Evolutionary conservation across 2,888 invertebrate species (phyloP).

Genomic region (Serrognathus titanus): DNA sequence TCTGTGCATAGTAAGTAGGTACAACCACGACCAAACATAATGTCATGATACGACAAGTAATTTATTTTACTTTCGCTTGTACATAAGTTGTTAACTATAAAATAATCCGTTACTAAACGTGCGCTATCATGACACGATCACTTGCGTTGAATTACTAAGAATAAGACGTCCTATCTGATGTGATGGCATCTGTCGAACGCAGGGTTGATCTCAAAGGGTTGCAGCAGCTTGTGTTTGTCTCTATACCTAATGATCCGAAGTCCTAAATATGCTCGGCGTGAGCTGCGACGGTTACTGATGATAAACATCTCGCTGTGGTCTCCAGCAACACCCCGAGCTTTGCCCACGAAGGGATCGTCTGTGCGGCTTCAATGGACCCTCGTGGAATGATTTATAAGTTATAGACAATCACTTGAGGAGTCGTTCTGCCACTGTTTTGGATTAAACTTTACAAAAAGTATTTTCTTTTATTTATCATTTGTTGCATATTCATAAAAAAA

Average conservation of each 20-base stretch:
- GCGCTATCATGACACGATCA: slow-evolving; percentile 11
- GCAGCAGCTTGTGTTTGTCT: slow-evolving; percentile 1
- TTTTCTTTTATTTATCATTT: no score
- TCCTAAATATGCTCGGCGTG: no score
- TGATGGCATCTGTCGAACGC: slow-evolving; percentile 8
- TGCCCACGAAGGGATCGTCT: no score
- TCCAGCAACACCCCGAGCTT: no score
- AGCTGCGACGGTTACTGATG: not conserved
- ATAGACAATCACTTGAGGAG: not conserved
- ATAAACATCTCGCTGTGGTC: not conserved
- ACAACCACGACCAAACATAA: no score
- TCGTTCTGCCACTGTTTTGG: not conserved
- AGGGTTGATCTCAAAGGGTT: slow-evolving; percentile 1
- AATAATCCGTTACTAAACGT: slow-evolving; percentile 3
- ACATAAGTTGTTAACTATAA: not conserved
- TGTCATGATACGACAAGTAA: no score
- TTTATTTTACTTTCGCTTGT: no score
- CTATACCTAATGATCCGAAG: not conserved
- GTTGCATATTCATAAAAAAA: no score
- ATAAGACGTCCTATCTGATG: slow-evolving; percentile 11
- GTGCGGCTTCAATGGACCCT: not conserved
- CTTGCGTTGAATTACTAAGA: slow-evolving; percentile 9
- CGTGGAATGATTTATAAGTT: not conserved
- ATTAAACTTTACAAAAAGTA: no score
- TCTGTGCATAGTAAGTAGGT: no score